Conservation (phyloP, 2,888 invertebrate genomes). For the Noctua fimbriata region DNA sequence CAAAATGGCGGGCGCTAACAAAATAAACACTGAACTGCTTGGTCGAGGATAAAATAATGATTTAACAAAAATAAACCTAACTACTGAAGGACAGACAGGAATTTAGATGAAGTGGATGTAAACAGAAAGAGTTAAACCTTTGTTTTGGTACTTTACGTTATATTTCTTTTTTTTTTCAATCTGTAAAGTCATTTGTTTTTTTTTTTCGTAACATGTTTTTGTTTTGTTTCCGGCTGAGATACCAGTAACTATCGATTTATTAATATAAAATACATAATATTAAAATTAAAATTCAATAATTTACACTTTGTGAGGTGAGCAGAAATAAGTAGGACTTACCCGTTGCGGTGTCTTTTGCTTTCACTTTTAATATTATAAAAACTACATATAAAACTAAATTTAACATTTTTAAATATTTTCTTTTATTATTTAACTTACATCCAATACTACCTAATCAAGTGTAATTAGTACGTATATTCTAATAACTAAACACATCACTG, state of each 20-base stretch:
- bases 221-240: background rate
- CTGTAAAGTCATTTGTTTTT: background rate
- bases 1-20: background rate
- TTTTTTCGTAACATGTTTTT: no score
- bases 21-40: background rate
- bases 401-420: slow-evolving; percentile 3
- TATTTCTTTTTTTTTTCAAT: background rate
- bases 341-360: rapidly evolving
- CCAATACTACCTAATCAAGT: background rate
- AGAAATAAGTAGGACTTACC: background rate
- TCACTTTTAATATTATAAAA: background rate
- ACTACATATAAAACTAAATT: background rate
- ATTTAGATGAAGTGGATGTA: background rate
- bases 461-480: background rate
- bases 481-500: background rate
- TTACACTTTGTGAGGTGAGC: background rate
- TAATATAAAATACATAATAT: background rate
- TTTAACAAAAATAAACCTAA: background rate
- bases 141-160: background rate
- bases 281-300: background rate
- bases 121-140: rapidly evolving
- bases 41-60: background rate
- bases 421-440: no score
- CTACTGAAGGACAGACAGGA: background rate
- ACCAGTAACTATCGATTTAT: background rate